These are phyloP conservation scores for Vesta saturnalis DNA, from an alignment of 2,888 invertebrate species.

Conservation along the genomic window DNA sequence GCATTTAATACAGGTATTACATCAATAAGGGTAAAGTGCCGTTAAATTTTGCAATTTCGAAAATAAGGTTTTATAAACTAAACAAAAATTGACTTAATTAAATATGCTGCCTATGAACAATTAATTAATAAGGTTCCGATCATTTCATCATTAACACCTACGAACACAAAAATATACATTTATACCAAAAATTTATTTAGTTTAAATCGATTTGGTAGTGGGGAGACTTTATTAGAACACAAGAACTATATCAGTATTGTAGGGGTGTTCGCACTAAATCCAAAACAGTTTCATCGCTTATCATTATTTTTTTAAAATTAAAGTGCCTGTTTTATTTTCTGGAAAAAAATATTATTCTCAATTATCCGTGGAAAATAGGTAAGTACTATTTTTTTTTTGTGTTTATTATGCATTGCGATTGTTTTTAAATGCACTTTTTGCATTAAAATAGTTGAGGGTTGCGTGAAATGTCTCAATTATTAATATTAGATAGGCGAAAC, in stretches of 20 bases:
- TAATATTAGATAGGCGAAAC: conserved; percentile 18
- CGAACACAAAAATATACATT: too few relatives aligned
- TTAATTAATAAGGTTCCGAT: too few relatives aligned
- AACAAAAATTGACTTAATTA: background rate
- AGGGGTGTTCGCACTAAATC: conserved; percentile 18
- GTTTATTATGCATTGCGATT: background rate
- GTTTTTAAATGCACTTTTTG: background rate
- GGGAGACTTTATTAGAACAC: conserved; percentile 33
- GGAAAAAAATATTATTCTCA: too few relatives aligned
- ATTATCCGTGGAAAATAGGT: too few relatives aligned
- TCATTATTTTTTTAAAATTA: background rate
- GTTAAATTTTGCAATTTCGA: conserved; percentile 21
- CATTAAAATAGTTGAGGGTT: background rate
- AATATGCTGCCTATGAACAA: too few relatives aligned
- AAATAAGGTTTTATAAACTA: too few relatives aligned
- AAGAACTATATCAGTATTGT: conserved; percentile 37
- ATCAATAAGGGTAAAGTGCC: conserved; percentile 31
- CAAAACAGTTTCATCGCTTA: background rate
- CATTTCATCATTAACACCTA: background rate
- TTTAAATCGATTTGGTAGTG: conserved; percentile 34
- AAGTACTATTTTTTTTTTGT: background rate
- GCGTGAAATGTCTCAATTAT: conserved; percentile 21
- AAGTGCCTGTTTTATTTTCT: background rate
- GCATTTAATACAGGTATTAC: conserved; percentile 36
- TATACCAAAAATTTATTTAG: conserved; percentile 25